These are phyloP conservation scores for Trididemnum nubilum DNA, from an alignment of 23 tunicate genomes.

Conservation along the genomic window DNA sequence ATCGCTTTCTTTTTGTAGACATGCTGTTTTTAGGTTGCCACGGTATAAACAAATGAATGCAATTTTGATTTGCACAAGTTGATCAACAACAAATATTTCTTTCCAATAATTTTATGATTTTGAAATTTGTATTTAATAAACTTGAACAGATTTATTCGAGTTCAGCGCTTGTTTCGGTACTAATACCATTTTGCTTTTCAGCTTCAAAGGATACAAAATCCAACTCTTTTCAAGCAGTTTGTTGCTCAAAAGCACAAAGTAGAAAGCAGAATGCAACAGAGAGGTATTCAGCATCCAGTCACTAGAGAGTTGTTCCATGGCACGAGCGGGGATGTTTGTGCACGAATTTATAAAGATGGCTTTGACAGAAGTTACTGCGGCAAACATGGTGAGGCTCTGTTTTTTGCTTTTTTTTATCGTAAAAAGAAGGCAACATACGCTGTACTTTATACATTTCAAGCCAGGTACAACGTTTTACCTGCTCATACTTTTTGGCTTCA, in stretches of 20 bases:
- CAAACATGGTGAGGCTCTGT: conserved; percentile 63
- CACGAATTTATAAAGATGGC: conserved; percentile 49
- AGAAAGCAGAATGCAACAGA: conserved; percentile 28
- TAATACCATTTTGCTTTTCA: background rate
- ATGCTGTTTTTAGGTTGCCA: too few relatives aligned
- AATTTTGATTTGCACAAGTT: too few relatives aligned
- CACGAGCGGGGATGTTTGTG: conserved; percentile 34
- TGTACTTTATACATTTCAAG: too few relatives aligned
- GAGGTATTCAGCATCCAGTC: conserved; percentile 10
- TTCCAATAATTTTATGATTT: too few relatives aligned
- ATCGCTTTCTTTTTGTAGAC: too few relatives aligned
- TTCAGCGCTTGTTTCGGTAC: background rate
- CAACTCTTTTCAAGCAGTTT: conserved; percentile 71
- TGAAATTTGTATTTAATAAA: too few relatives aligned
- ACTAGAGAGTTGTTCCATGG: conserved; percentile 73
- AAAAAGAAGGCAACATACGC: too few relatives aligned
- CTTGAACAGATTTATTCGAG: too few relatives aligned
- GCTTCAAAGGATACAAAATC: conserved; percentile 65
- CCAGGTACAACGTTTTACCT: too few relatives aligned
- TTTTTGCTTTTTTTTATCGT: background rate
- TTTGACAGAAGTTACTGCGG: conserved; percentile 84
- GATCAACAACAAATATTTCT: too few relatives aligned
- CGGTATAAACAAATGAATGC: too few relatives aligned
- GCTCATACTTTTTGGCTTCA: too few relatives aligned
- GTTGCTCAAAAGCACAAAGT: conserved; percentile 57